phyloP scores from a whole-genome alignment of 35 echinoderm and acorn worm species.

The Nesometra sesokonis region DNA sequence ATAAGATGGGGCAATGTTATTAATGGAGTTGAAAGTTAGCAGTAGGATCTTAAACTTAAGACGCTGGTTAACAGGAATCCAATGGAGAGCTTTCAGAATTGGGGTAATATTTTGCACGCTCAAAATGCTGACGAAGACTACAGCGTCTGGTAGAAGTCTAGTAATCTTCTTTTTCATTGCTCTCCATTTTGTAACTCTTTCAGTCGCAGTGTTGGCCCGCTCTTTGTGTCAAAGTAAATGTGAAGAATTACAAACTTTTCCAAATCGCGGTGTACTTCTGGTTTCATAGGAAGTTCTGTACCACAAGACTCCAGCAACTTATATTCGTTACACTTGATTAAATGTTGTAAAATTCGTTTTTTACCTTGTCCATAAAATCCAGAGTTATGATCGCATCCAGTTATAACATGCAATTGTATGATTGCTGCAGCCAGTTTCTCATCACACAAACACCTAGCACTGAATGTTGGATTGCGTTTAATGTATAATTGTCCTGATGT shows the following conservation, averaged over 20 bases:
- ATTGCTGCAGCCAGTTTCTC: constrained; percentile 39
- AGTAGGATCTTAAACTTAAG: too few relatives aligned
- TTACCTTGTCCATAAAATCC: constrained; percentile 19
- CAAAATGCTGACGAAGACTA: not conserved
- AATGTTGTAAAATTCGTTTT: not conserved
- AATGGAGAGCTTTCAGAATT: too few relatives aligned
- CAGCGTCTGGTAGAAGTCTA: constrained; percentile 11
- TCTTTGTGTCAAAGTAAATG: constrained; percentile 22
- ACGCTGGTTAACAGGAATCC: too few relatives aligned
- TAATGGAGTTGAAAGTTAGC: too few relatives aligned
- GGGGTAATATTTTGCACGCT: not conserved
- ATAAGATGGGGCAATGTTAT: too few relatives aligned
- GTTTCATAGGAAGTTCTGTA: constrained; percentile 17
- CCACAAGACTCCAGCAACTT: constrained; percentile 29
- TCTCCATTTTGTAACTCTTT: constrained; percentile 26
- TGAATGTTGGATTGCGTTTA: constrained; percentile 26
- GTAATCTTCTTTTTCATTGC: constrained; percentile 29
- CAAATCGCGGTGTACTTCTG: constrained; percentile 20
- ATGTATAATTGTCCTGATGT: constrained; percentile 13
- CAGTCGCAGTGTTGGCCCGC: not conserved
- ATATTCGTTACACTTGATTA: constrained; percentile 19
- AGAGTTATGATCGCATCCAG: constrained; percentile 47
- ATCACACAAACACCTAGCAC: constrained; percentile 25
- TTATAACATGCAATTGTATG: constrained; percentile 30
- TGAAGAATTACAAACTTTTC: constrained; percentile 32